Evolutionary conservation across 2,113 vertebrate genomes (phyloP), one percentile per base, ranked within the genome.

Genomic region (Procavia capensis): DNA sequence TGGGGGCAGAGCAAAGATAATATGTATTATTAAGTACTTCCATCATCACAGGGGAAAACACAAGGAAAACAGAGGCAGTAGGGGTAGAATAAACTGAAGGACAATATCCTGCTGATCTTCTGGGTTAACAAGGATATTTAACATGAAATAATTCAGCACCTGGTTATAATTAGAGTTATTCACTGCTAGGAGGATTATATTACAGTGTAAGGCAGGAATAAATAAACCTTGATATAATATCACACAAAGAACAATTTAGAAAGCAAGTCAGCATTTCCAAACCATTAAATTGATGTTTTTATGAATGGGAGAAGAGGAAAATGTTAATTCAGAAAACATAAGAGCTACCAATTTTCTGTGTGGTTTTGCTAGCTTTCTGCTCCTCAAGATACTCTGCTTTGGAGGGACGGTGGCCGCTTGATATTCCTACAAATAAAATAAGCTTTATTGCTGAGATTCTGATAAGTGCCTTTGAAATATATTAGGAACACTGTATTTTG

Each of bases 1-100:
- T 81, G 88, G 7, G 57, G 45, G 85, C 34, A 78, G 13, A 54
- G 47, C 1, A 90, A 88, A 95, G 95, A 97, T 93, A 47, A 94
- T 83, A 88, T 31, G 34, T 87, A 97, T 88, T 43, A 70, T 75
- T 88, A 94, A 76, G 59, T 10, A 81, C 79, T 13, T 88, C 78
- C 76, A 66, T 34, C 16, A 5, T 57, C 43, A 54, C 31, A 50
- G 50, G 34, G 31, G 59, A 90, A 83, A 57, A 74, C 2, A 25
- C 17, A 74, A 88, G 97, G 31, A 92, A 36, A 96, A 4, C 5
- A 80, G 66, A n/a, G 47, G 88, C 34, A 90, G 63, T 0, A 0
- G 41, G n/a, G 39, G 0, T 0, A 50, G n/a, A 78, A 84, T 19
- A 85, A 29, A 70, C 14, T 27, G 50, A 93, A 85, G 47, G 88